These are phyloP conservation scores for Spialia ferax DNA, from an alignment of 2,888 invertebrate species.

Conservation along the genomic window DNA sequence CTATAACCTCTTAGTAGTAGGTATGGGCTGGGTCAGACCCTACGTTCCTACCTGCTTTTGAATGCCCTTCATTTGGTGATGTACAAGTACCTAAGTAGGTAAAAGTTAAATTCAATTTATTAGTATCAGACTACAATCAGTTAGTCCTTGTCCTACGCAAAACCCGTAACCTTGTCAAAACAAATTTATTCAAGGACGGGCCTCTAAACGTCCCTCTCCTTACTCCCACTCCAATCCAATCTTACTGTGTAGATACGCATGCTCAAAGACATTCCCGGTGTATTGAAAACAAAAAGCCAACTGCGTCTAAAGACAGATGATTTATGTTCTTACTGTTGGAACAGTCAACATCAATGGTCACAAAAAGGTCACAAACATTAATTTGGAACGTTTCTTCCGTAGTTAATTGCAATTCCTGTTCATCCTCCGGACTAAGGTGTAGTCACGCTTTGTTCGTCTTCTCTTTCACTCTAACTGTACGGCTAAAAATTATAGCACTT, in stretches of 20 bases:
- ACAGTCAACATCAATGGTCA: conserved; percentile 39
- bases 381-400: conserved; percentile 53
- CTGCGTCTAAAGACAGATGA: conserved; percentile 56
- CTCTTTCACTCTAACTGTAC: conserved; percentile 57
- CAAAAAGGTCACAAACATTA: conserved; percentile 39
- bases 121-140: not conserved
- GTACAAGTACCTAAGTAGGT: no score
- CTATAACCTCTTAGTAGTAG: no score
- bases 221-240: conserved; percentile 46
- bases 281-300: conserved; percentile 56
- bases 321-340: conserved; percentile 49
- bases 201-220: conserved; percentile 57
- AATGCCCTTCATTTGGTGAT: no score
- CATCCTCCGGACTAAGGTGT: conserved; percentile 64
- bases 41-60: no score
- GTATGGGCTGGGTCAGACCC: no score
- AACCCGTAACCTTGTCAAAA: conserved; percentile 66
- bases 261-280: conserved; percentile 53
- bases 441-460: conserved; percentile 63
- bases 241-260: conserved; percentile 52
- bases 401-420: conserved; percentile 57
- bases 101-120: no score
- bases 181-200: conserved; percentile 66
- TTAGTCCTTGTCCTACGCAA: conserved; percentile 30
- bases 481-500: conserved; percentile 47